Evolutionary conservation across 1,140 invertebrate species (phyloP), one percentile per base, ranked within the genome.

Genomic region (Heterodera carotae): DNA sequence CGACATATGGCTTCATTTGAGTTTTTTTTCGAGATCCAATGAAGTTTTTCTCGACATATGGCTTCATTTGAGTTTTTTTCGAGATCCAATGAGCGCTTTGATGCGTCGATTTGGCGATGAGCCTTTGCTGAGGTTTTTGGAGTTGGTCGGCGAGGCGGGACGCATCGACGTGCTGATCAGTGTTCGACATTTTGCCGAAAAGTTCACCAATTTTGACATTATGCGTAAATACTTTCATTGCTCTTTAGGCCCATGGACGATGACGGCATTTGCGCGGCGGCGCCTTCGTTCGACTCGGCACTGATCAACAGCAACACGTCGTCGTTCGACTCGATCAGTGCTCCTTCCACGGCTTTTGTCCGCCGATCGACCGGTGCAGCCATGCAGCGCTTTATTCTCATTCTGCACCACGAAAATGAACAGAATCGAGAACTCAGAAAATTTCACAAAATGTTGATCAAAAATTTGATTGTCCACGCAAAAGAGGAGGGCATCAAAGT

Each of bases 151-250:
- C 6, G 56, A 80, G 25, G 39, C 66, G 15, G 29, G 48, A n/a
- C 77, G 77, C 31, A 33, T 79, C 12, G 77, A 79, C 53, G 75
- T 79, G n/a, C 34, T 79, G 66, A 15, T 74, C 25, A 27, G 56
- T 59, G 33, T 74, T 62, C 56, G 64, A 7, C 72, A 59, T 31
- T 74, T 71, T 71, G 59, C 59, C 48, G n/a, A 15, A n/a, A 43
- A n/a, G 48, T 56, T 18, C 3, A 18, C 1, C 7, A 0, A n/a
- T 25, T 73, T 48, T 72, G 12, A 73, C 10, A 62, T 31, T n/a
- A n/a, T n/a, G n/a, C n/a, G n/a, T n/a, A n/a, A n/a, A n/a, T n/a
- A n/a, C n/a, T n/a, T n/a, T n/a, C n/a, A n/a, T n/a, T n/a, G n/a
- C n/a, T 39, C 36, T 10, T 56, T 22, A 56, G 48, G 12, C 48